Evolutionary conservation across 2,888 invertebrate genomes (phyloP).

Genomic region (Drosophila paramelanica): DNA sequence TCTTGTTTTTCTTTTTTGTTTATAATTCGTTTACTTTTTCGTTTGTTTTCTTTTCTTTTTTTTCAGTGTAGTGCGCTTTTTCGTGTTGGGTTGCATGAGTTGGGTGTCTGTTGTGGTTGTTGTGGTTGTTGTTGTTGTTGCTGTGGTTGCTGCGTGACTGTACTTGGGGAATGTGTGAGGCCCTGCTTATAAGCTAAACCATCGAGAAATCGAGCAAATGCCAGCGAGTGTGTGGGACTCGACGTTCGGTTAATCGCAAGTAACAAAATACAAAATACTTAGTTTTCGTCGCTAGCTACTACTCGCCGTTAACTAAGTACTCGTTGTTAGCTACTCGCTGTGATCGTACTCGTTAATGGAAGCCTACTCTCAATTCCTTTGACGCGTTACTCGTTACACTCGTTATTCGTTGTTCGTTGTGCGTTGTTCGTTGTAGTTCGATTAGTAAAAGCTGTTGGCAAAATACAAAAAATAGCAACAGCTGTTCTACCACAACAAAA

Average conservation of each 20-base stretch:
- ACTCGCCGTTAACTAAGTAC: background rate
- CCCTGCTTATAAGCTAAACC: slow-evolving; percentile 19
- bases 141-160: slow-evolving; percentile 30
- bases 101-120: slow-evolving; percentile 42
- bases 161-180: slow-evolving; percentile 24
- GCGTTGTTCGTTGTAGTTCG: slow-evolving; percentile 35
- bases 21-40: slow-evolving; percentile 18
- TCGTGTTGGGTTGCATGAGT: slow-evolving; percentile 42
- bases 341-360: background rate
- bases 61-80: slow-evolving; percentile 52
- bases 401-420: slow-evolving; percentile 29
- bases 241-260: too few relatives aligned
- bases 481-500: slow-evolving; percentile 34
- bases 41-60: slow-evolving; percentile 13
- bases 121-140: slow-evolving; percentile 33
- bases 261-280: too few relatives aligned
- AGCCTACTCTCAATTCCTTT: slow-evolving; percentile 15
- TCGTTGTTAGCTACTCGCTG: slow-evolving; percentile 2
- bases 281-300: background rate
- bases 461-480: slow-evolving; percentile 56
- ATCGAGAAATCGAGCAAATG: slow-evolving; percentile 3
- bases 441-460: slow-evolving; percentile 58
- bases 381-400: slow-evolving; percentile 28
- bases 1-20: slow-evolving; percentile 26
- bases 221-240: background rate